phyloP scores from a whole-genome alignment of 2,888 invertebrate genomes.

The Argyresthia goedartella region DNA sequence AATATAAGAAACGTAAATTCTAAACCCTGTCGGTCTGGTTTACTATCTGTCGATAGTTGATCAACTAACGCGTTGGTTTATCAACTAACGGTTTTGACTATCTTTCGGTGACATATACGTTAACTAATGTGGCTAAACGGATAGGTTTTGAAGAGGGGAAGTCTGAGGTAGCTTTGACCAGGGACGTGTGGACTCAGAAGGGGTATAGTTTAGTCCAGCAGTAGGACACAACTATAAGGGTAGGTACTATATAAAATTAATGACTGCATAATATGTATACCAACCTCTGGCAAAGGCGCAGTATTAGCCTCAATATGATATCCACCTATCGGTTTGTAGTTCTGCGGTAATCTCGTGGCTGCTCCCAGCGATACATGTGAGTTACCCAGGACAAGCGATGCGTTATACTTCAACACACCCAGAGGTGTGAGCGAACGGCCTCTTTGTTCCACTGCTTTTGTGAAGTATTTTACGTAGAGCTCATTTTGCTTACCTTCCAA shows the following conservation, averaged over 20 bases:
- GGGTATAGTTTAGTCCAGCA: background rate
- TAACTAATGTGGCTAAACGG: too few species aligned
- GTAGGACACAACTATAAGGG: background rate
- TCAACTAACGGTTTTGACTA: too few species aligned
- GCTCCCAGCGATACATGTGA: conserved; percentile 13
- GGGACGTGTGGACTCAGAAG: background rate
- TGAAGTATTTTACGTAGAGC: background rate
- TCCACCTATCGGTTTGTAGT: conserved; percentile 13
- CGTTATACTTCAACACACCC: conserved; percentile 8
- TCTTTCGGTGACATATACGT: too few species aligned
- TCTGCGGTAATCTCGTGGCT: conserved; percentile 13
- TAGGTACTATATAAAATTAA: background rate
- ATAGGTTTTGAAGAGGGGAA: too few species aligned
- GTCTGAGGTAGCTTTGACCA: background rate
- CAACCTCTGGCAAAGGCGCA: conserved; percentile 34
- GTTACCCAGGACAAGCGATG: conserved; percentile 12
- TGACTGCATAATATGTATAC: background rate
- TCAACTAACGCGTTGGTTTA: too few species aligned
- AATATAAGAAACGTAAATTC: too few species aligned
- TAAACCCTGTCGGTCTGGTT: too few species aligned
- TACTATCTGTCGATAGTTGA: too few species aligned
- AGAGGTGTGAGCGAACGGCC: conserved; percentile 5
- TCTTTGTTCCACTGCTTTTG: conserved; percentile 5
- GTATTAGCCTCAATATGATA: conserved; percentile 16
- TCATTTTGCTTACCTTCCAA: conserved; percentile 9